phyloP scores from a whole-genome alignment of 1,140 invertebrate species.

The Aphelinus atriplicis region DNA sequence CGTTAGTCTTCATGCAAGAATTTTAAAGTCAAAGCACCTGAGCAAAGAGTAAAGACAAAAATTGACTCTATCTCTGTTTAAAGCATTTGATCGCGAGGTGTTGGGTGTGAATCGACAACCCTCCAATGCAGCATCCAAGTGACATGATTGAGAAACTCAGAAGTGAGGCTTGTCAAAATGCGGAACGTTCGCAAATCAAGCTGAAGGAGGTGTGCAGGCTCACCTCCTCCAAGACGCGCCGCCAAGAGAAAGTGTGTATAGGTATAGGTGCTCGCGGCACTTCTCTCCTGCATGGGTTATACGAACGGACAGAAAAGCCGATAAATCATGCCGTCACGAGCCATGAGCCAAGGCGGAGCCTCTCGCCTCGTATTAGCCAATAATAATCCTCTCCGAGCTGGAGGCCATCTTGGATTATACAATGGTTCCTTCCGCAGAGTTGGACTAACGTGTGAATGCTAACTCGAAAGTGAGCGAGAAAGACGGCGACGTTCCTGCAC shows the following conservation, averaged over 20 bases:
- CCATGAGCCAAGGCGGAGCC: conserved; percentile 70
- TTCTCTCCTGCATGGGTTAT: conserved; percentile 55
- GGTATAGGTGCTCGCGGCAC: conserved; percentile 16
- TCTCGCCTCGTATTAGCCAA: conserved; percentile 71
- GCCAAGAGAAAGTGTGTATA: conserved; percentile 8
- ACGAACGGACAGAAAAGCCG: conserved; percentile 65
- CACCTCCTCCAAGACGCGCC: not conserved
- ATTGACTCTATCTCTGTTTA: too few species aligned
- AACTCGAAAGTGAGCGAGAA: conserved; percentile 48
- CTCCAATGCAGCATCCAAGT: too few species aligned
- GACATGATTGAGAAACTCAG: too few species aligned
- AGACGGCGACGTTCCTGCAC: not conserved
- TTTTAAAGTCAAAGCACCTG: too few species aligned
- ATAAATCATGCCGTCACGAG: conserved; percentile 68
- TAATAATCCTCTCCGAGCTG: conserved; percentile 69
- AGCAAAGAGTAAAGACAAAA: too few species aligned
- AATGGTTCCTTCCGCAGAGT: conserved; percentile 64
- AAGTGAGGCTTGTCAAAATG: not conserved
- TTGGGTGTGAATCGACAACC: too few species aligned
- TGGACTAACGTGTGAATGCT: conserved; percentile 63
- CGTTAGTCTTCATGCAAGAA: too few species aligned
- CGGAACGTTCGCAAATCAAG: conserved; percentile 5
- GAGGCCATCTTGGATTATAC: conserved; percentile 71
- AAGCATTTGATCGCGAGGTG: too few species aligned
- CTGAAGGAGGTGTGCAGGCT: not conserved